Conservation (phyloP, 1,140 invertebrate species). For the Acromyrmex charruanus region DNA sequence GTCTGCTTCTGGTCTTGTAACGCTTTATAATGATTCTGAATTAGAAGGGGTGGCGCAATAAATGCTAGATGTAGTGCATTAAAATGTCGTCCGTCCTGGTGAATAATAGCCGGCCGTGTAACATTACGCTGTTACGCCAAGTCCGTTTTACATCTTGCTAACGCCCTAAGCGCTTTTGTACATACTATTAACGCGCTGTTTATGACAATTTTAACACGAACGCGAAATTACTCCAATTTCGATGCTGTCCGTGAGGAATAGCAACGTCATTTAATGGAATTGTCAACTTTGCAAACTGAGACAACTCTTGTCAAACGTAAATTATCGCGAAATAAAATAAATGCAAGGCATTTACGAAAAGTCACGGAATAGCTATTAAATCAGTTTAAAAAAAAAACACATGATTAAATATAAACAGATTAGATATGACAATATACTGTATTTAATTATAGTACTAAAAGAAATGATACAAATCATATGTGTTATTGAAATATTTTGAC, state of each 20-base stretch:
- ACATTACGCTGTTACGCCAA: constrained; percentile 38
- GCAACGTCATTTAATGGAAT: constrained; percentile 10
- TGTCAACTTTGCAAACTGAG: not conserved
- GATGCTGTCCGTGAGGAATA: not conserved
- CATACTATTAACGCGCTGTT: constrained; percentile 48
- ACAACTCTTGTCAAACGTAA: not conserved
- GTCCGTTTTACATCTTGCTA: constrained; percentile 56
- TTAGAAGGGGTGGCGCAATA: constrained; percentile 39
- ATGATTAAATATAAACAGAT: not conserved
- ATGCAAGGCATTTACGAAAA: not conserved
- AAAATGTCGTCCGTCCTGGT: constrained; percentile 27
- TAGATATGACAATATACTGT: not conserved
- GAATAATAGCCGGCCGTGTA: constrained; percentile 45
- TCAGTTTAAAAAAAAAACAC: not conserved
- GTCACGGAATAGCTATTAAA: not conserved
- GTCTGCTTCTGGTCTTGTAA: constrained; percentile 23
- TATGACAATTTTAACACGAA: constrained; percentile 26
- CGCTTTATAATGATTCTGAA: constrained; percentile 47
- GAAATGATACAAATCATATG: not conserved
- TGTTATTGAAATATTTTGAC: not conserved
- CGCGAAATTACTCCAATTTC: constrained; percentile 39
- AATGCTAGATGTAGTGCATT: constrained; percentile 48
- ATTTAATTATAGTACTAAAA: not conserved
- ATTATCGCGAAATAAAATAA: not conserved
- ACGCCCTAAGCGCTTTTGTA: constrained; percentile 32